A percentile compares a stretch with the other conserved stretches of the same genome.
Conservation (phyloP, 2,888 invertebrate genomes). For the Blastobasis adustella region DNA sequence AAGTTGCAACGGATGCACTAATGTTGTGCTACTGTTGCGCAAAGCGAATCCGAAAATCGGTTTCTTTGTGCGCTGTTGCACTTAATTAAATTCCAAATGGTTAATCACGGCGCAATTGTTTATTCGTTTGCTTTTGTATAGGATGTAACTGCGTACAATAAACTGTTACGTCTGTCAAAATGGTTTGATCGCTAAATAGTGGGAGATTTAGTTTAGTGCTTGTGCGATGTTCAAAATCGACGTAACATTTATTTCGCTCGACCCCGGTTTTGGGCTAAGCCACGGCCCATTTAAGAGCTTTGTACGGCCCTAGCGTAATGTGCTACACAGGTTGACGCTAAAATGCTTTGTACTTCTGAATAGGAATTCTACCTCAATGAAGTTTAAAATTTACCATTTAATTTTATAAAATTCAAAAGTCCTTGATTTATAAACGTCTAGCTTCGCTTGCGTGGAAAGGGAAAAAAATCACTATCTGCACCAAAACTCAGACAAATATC, state of each 20-base stretch:
- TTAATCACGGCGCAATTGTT: background rate
- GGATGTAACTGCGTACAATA: background rate
- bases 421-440: too few species aligned
- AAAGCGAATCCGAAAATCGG: constrained; percentile 19
- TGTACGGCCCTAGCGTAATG: background rate
- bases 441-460: too few species aligned
- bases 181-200: background rate
- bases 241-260: constrained; percentile 6
- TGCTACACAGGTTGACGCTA: too few species aligned
- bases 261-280: constrained; percentile 13
- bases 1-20: constrained; percentile 22
- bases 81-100: background rate
- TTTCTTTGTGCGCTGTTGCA: constrained; percentile 5
- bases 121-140: background rate
- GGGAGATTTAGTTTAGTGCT: background rate
- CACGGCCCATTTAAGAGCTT: constrained; percentile 25
- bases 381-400: too few species aligned
- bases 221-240: constrained; percentile 1
- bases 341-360: too few species aligned
- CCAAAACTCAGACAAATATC: too few species aligned
- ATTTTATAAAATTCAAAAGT: too few species aligned
- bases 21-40: constrained; percentile 24
- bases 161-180: background rate
- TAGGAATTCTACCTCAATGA: too few species aligned
- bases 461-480: too few species aligned